Conservation (phyloP, 1,140 invertebrate genomes). For the Oncopodura yosiiana region DNA sequence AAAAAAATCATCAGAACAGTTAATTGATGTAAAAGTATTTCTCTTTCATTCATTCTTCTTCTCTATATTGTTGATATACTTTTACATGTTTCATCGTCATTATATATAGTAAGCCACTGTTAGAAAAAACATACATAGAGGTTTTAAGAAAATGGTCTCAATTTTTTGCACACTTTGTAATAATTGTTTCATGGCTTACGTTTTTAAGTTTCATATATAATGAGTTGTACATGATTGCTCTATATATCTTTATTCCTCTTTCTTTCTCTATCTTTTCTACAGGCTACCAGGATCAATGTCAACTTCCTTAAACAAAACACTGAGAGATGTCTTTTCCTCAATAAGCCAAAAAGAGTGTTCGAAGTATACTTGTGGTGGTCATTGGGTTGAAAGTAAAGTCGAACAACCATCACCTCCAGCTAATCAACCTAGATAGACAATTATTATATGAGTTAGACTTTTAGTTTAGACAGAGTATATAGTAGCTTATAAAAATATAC, state of each 20-base stretch:
- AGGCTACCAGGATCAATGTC: conserved; percentile 29
- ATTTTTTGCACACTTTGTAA: background rate
- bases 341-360: conserved; percentile 26
- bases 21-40: no score
- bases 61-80: no score
- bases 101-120: no score
- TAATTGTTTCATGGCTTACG: background rate
- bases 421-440: conserved; percentile 11
- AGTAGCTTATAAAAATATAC: no score
- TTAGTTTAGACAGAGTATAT: no score
- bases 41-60: no score
- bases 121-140: no score
- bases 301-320: conserved; percentile 13
- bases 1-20: no score
- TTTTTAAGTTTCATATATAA: background rate
- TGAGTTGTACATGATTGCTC: background rate
- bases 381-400: conserved; percentile 21
- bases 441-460: no score
- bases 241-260: no score
- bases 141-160: background rate
- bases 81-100: no score
- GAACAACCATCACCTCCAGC: conserved; percentile 14
- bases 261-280: conserved; percentile 6
- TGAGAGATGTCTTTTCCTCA: conserved; percentile 21
- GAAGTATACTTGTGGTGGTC: conserved; percentile 22